Conservation (phyloP, 2,113 vertebrate species). For the Elephas maximus region DNA sequence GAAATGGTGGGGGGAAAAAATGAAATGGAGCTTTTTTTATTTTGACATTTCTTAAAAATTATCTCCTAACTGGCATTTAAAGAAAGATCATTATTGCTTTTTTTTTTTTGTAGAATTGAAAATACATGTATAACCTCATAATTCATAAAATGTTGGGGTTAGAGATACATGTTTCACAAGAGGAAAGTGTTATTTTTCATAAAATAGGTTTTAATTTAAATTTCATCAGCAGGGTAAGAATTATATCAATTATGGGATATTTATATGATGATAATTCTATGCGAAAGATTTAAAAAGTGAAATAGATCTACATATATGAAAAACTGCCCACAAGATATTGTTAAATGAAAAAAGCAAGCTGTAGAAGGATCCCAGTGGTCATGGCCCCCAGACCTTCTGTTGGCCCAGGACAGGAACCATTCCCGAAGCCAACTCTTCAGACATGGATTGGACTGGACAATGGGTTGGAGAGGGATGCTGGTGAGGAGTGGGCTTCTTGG, state of each 20-base stretch:
- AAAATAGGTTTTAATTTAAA: conserved; percentile 33
- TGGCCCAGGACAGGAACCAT: too few relatives aligned
- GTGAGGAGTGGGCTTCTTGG: too few relatives aligned
- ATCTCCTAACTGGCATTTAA: background rate
- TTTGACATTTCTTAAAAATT: conserved; percentile 1
- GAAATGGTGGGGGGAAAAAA: background rate
- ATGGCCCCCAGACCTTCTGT: too few relatives aligned
- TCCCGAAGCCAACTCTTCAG: too few relatives aligned
- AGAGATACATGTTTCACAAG: background rate
- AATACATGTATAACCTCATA: background rate
- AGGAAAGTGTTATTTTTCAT: background rate
- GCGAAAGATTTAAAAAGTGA: conserved; percentile 36
- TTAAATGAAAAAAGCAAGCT: background rate
- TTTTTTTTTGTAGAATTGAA: background rate
- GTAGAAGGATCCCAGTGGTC: too few relatives aligned
- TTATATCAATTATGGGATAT: background rate
- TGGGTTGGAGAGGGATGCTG: too few relatives aligned
- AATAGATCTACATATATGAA: background rate
- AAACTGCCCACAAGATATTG: background rate
- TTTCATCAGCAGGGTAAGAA: background rate
- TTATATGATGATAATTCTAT: background rate
- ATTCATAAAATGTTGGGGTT: background rate
- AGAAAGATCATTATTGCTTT: background rate
- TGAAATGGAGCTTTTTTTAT: background rate
- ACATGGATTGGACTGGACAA: too few relatives aligned